Conservation (phyloP, 2,888 invertebrate genomes). For the Rhingia rostrata region DNA sequence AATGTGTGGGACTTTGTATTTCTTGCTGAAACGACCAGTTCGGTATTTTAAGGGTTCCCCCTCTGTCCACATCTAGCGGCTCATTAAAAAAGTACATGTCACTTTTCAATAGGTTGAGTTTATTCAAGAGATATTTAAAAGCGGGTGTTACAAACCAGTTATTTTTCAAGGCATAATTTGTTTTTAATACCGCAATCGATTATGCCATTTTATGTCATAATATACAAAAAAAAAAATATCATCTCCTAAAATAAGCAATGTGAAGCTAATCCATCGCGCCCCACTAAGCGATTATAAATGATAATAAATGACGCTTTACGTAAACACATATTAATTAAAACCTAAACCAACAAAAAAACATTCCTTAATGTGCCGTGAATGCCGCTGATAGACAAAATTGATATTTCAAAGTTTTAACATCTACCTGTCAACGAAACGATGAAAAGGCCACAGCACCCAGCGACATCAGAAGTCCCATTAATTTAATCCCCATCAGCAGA, state of each 20-base stretch:
- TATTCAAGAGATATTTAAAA: too few relatives aligned
- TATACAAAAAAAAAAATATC: background rate
- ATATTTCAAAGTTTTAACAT: constrained; percentile 26
- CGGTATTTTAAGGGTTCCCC: too few relatives aligned
- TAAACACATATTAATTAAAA: constrained; percentile 1
- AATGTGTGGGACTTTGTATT: too few relatives aligned
- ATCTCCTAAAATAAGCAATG: background rate
- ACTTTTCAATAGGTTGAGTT: too few relatives aligned
- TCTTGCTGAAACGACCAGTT: too few relatives aligned
- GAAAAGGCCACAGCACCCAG: background rate
- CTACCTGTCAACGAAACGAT: constrained; percentile 13
- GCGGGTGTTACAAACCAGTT: too few relatives aligned
- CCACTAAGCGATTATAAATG: background rate
- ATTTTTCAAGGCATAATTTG: too few relatives aligned
- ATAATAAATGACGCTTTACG: background rate
- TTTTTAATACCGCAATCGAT: too few relatives aligned
- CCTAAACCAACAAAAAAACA: background rate
- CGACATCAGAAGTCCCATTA: constrained; percentile 44
- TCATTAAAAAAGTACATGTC: too few relatives aligned
- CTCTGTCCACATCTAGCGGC: too few relatives aligned
- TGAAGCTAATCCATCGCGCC: background rate
- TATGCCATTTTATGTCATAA: background rate
- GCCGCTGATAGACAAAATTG: constrained; percentile 37
- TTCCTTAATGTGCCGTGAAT: background rate
- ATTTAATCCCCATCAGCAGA: constrained; percentile 43